phyloP scores from a whole-genome alignment of 2,888 invertebrate species.

The Stomorhina lunata region DNA sequence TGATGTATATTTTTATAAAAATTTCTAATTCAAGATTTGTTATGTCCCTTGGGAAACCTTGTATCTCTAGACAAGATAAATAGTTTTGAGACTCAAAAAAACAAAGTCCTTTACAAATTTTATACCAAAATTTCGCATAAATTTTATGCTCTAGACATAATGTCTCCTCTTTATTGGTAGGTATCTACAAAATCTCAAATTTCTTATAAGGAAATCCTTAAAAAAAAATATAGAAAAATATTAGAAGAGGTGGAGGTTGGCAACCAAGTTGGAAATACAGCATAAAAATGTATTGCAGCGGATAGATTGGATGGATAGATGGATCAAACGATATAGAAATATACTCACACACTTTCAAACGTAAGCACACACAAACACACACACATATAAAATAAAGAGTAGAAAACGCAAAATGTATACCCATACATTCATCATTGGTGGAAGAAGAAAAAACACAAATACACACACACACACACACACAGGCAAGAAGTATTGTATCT shows the following conservation, averaged over 20 bases:
- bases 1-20: too few relatives aligned
- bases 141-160: constrained; percentile 12
- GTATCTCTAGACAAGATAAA: too few relatives aligned
- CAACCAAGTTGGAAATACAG: constrained; percentile 49
- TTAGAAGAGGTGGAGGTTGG: constrained; percentile 46
- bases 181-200: not conserved
- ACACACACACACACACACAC: constrained; percentile 30
- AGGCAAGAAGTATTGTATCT: too few relatives aligned
- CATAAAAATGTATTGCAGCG: constrained; percentile 43
- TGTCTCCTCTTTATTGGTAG: constrained; percentile 1
- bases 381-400: constrained; percentile 40
- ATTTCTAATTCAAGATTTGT: too few relatives aligned
- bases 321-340: constrained; percentile 53
- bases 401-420: constrained; percentile 49
- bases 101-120: too few relatives aligned
- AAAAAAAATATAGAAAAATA: not conserved
- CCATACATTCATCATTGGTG: constrained; percentile 2
- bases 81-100: too few relatives aligned
- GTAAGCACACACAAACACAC: constrained; percentile 25
- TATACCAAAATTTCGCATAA: not conserved
- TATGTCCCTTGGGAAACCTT: too few relatives aligned
- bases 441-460: constrained; percentile 5
- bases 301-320: constrained; percentile 56
- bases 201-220: not conserved
- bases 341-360: not conserved